Base-by-base conservation (phyloP, 2,113 vertebrate species). In the Gymnorhina tibicen region DNA sequence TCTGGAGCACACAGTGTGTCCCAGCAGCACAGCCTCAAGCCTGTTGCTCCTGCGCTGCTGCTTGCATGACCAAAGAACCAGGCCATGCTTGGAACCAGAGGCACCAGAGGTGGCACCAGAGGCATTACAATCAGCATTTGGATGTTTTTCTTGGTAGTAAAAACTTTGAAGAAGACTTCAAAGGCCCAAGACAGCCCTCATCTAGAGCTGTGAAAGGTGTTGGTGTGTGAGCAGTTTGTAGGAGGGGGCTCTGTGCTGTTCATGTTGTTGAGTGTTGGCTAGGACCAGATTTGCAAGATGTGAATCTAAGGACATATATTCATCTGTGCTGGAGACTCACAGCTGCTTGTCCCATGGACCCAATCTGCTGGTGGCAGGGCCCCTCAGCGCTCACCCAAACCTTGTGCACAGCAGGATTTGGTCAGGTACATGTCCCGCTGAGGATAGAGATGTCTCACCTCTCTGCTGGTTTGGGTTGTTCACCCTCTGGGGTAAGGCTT, bases 371-470 rank as follows among this genome's bases (percentile, higher is more conserved):
- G 56, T 42, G 42, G 23, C 37, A 50, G 10, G 19, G 9, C 5
- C 16, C 39, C 32, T 18, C 32, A 55, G 26, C 18, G 27, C 35
- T 85, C 8, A 6, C 18, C 8, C 41, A 37, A 59, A 12, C n/a
- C 20, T 30, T 2, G 6, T n/a, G 15, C 17, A 18, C 24, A 33
- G 22, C 12, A 9, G 22, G 20, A 9, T 35, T 77, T 50, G 37
- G 9, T 77, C 32, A 77, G 30, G 13, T 77, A n/a, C 3, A 4
- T 0, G 3, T 50, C 28, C 26, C 2, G 3, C 11, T 0, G 0
- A 64, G 11, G 52, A 41, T 19, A 39, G 37, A 60, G 11, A 41
- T 37, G 24, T 74, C 24, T 17, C 6, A 32, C 9, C 7, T 76
- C 26, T 24, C 32, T 62, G 32, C 22, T 82, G 47, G 11, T 67